Evolutionary conservation across 2,888 invertebrate species (phyloP).

Genomic region (Torymus aiolomorphi): DNA sequence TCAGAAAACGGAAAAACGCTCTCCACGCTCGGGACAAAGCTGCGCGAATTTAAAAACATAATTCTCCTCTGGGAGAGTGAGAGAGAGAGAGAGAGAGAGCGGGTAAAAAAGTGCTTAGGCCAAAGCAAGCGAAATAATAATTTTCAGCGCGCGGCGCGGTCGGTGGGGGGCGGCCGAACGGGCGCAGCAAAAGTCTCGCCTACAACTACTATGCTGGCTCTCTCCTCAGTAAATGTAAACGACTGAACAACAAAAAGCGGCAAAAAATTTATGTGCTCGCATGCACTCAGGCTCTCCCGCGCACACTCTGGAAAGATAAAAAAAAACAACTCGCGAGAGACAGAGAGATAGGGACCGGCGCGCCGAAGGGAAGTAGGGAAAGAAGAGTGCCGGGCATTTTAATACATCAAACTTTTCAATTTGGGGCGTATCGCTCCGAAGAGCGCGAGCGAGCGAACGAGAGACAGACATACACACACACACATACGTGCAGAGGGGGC

Average conservation of each 20-base stretch:
- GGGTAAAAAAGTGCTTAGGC: too few relatives aligned
- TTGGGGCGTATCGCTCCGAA: constrained; percentile 59
- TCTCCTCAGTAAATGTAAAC: constrained; percentile 19
- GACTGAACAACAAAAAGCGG: constrained; percentile 29
- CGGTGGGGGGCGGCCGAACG: too few relatives aligned
- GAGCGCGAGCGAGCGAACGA: constrained; percentile 38
- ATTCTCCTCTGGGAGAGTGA: too few relatives aligned
- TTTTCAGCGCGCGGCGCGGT: not conserved
- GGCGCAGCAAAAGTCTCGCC: not conserved
- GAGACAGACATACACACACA: not conserved
- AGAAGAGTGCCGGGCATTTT: constrained; percentile 64
- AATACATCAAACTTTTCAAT: constrained; percentile 73
- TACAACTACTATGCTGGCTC: not conserved
- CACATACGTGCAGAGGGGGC: not conserved
- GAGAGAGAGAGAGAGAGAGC: too few relatives aligned
- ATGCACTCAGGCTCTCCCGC: constrained; percentile 16
- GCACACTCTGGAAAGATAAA: constrained; percentile 28
- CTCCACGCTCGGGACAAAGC: too few relatives aligned
- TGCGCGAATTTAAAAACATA: too few relatives aligned
- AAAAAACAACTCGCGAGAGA: constrained; percentile 6
- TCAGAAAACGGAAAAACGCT: too few relatives aligned
- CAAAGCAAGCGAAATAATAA: not conserved
- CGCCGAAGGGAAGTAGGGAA: constrained; percentile 11
- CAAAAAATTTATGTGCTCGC: constrained; percentile 47
- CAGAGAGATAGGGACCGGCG: constrained; percentile 5